Conservation (phyloP, 2,113 vertebrate genomes). For the Pogona vitticeps region DNA sequence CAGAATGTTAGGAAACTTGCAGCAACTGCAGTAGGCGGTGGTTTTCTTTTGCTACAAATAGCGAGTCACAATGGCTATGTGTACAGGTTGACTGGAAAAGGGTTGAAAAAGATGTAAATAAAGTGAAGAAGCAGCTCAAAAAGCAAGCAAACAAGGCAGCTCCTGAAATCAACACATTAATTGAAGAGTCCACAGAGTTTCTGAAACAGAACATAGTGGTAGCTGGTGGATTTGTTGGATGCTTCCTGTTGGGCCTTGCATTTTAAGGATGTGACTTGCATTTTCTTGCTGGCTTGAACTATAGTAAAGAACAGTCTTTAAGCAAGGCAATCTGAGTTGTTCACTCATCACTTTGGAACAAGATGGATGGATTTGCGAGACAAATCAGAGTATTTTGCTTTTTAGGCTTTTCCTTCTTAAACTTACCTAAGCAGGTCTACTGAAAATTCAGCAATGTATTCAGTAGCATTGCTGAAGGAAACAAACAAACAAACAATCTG, state of each 20-base stretch:
- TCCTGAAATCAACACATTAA: constrained; percentile 90
- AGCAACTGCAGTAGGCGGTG: too few species aligned
- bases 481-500: constrained; percentile 57
- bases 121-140: constrained; percentile 95
- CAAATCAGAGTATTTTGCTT: constrained; percentile 62
- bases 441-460: constrained; percentile 71
- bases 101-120: constrained; percentile 98
- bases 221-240: constrained; percentile 94
- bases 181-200: constrained; percentile 96
- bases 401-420: constrained; percentile 73
- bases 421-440: constrained; percentile 73
- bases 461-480: constrained; percentile 68
- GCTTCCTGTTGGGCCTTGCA: constrained; percentile 94
- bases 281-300: constrained; percentile 21
- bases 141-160: constrained; percentile 90
- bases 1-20: too few species aligned
- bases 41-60: constrained; percentile 86
- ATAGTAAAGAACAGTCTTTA: constrained; percentile 34
- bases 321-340: constrained; percentile 23
- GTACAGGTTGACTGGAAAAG: constrained; percentile 97
- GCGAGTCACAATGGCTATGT: constrained; percentile 96
- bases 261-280: constrained; percentile 76
- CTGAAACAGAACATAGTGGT: constrained; percentile 97
- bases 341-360: constrained; percentile 48
- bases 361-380: constrained; percentile 59